Percentiles rank a stretch among this genome's conserved stretches.
Conservation (phyloP, 2,113 vertebrate species). For the Seriola quinqueradiata region DNA sequence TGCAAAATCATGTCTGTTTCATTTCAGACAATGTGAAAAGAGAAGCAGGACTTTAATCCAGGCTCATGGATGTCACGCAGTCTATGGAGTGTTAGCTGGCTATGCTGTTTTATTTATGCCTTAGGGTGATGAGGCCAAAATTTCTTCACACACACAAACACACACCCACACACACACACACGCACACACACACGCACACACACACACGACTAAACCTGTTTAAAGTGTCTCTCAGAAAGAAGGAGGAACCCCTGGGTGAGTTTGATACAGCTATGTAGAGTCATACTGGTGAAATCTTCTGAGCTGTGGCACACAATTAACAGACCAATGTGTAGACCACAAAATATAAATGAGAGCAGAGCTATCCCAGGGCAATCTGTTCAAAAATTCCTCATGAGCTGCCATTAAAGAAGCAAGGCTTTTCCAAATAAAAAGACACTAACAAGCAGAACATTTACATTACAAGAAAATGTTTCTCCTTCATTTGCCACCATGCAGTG, state of each 20-base stretch:
- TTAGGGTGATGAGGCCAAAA: conserved; percentile 18
- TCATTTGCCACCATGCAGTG: conserved; percentile 14
- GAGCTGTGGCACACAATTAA: conserved; percentile 28
- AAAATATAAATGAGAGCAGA: conserved; percentile 36
- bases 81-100: conserved; percentile 4
- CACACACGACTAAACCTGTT: conserved; percentile 1
- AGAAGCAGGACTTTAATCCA: conserved; percentile 27
- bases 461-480: conserved; percentile 6
- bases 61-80: conserved; percentile 5
- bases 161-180: background rate
- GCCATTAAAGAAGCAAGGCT: conserved; percentile 18
- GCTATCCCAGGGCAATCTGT: conserved; percentile 22
- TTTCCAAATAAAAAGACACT: conserved; percentile 7
- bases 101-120: conserved; percentile 24
- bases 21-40: conserved; percentile 29
- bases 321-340: conserved; percentile 12
- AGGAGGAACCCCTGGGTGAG: background rate
- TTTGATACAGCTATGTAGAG: conserved; percentile 27
- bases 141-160: background rate
- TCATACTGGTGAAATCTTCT: conserved; percentile 21
- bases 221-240: background rate
- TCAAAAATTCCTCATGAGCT: conserved; percentile 23
- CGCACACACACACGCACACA: background rate
- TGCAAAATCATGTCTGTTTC: conserved; percentile 30
- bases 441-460: conserved; percentile 42